A percentile compares a stretch with the other conserved stretches of the same genome.
phyloP scores from a whole-genome alignment of 2,888 invertebrate genomes.

The Acrobasis suavella region DNA sequence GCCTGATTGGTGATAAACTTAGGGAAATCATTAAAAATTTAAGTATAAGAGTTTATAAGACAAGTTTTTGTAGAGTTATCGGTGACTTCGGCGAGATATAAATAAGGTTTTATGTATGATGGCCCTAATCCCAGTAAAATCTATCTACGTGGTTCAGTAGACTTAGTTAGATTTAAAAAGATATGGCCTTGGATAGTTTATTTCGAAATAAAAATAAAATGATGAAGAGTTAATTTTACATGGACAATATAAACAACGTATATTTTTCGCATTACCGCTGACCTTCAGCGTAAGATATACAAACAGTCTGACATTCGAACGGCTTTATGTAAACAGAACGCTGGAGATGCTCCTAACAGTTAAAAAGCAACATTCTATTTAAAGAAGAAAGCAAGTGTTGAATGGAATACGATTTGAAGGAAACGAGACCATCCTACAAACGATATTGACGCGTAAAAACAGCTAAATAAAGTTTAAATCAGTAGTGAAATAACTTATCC shows the following conservation, averaged over 20 bases:
- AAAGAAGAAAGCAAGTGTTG: conserved; percentile 53
- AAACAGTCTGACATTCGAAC: conserved; percentile 52
- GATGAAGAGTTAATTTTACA: conserved; percentile 30
- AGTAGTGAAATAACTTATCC: conserved; percentile 23
- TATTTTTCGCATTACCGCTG: conserved; percentile 41
- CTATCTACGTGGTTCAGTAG: too few relatives aligned
- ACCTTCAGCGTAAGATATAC: conserved; percentile 51
- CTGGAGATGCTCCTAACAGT: conserved; percentile 36
- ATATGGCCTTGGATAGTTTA: not conserved
- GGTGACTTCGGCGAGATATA: too few relatives aligned
- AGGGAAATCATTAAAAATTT: not conserved
- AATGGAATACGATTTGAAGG: conserved; percentile 42
- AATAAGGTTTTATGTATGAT: too few relatives aligned
- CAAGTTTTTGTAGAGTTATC: not conserved
- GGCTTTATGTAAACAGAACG: conserved; percentile 50
- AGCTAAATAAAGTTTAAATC: conserved; percentile 27
- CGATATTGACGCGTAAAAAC: conserved; percentile 27
- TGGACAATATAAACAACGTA: conserved; percentile 43
- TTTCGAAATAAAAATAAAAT: conserved; percentile 14
- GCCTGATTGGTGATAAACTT: not conserved
- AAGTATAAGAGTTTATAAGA: not conserved
- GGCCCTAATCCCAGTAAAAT: too few relatives aligned
- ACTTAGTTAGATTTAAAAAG: too few relatives aligned
- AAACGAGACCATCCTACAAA: conserved; percentile 31
- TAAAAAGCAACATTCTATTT: conserved; percentile 55